Conservation (phyloP, 1,140 invertebrate species). For the Rhopalosiphum padi region DNA sequence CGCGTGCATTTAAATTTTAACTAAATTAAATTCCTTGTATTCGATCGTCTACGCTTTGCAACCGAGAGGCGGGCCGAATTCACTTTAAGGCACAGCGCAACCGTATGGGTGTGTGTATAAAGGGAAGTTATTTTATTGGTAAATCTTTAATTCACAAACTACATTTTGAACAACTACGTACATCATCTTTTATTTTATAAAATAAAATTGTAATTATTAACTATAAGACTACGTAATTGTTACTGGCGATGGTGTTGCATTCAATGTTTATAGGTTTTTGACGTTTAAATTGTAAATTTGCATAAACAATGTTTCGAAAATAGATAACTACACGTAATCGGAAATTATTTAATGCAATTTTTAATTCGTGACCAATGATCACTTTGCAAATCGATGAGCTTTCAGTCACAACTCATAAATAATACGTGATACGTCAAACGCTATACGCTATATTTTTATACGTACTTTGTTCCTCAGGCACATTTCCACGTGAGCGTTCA, state of each 20-base stretch:
- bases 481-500: constrained; percentile 79
- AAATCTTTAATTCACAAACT: neutral
- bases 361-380: neutral
- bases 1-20: neutral
- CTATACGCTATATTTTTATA: neutral
- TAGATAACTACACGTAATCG: neutral
- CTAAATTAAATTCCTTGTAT: too few relatives aligned
- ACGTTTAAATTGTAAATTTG: neutral
- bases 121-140: too few relatives aligned
- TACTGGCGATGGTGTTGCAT: neutral
- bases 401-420: neutral
- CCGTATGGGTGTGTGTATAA: too few relatives aligned
- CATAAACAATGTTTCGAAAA: neutral
- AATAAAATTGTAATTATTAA: neutral
- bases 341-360: neutral
- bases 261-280: neutral
- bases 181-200: neutral
- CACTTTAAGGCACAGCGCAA: too few relatives aligned
- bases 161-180: neutral
- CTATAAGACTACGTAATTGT: neutral
- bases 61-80: too few relatives aligned
- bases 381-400: neutral
- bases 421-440: neutral
- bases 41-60: too few relatives aligned
- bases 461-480: constrained; percentile 66